phyloP scores from a whole-genome alignment of 2,113 vertebrate genomes.

The Amazona vittata region DNA sequence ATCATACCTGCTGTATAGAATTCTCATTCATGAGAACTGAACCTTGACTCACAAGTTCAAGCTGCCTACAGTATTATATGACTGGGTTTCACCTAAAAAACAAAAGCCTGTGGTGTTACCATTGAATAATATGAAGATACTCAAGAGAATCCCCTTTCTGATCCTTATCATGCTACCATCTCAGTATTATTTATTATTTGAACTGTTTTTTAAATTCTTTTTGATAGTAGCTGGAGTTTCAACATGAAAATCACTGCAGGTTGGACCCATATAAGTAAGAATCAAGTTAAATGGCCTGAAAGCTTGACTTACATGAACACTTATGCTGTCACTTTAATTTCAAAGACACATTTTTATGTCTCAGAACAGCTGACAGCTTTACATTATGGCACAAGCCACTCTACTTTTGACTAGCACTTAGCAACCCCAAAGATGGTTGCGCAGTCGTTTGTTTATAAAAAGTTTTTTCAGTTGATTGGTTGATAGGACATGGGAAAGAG shows the following conservation, averaged over 20 bases:
- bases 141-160: not conserved
- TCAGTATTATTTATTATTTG: not conserved
- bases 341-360: not conserved
- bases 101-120: not conserved
- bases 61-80: not conserved
- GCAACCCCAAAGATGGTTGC: not conserved
- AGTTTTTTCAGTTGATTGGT: not conserved
- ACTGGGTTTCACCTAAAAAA: not conserved
- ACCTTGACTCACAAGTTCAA: not conserved
- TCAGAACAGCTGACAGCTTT: not conserved
- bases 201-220: not conserved
- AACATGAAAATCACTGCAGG: not conserved
- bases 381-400: not conserved
- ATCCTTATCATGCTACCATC: not conserved
- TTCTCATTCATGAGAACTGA: not conserved
- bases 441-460: not conserved
- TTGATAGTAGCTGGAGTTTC: not conserved
- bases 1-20: not conserved
- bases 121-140: not conserved
- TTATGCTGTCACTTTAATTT: not conserved
- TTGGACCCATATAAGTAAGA: not conserved
- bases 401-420: not conserved
- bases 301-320: not conserved
- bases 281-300: slow-evolving; percentile 1
- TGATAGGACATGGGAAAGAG: not conserved